Evolutionary conservation across 2,113 vertebrate species (phyloP), one percentile per base, ranked within the genome.

Genomic region (Panthera uncia): DNA sequence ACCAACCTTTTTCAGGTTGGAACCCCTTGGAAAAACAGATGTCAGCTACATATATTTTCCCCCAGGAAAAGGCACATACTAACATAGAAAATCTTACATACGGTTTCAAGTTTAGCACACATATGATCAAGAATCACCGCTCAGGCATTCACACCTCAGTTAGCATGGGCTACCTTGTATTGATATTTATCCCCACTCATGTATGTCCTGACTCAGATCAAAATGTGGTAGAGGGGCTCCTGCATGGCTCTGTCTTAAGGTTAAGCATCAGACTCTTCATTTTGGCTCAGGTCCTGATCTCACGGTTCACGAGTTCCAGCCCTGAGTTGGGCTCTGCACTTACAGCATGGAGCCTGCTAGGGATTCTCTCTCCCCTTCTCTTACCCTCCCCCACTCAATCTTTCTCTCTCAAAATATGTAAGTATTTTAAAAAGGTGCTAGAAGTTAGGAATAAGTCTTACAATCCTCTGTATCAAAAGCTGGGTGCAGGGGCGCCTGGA

Each of bases 21-120:
- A 88, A 90, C 79, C 3, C 16, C 27, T 82, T 74, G 25, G 38
- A 96, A 29, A 92, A 90, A 90, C 21, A 89, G 18, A 84, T 61
- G 36, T 90, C 71, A 66, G 55, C 21, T 36, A 83, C 16, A 82
- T 23, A 84, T 18, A 76, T 68, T 88, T 52, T 82, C 29, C 33
- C 16, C 12, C 12, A 84, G 33, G 29, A 50, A 91, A 88, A 95
- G 15, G 38, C 14, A 87, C 14, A 84, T 8, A 63, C 25, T 61
- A 63, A 85, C 33, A 91, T 3, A 74, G 8, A 90, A 76, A 82
- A 78, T 91, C 92, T 61, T 90, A 45, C 41, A 65, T 63, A 65
- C 3, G 65, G 82, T 89, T 86, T 97, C 57, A 94, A 83, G 7
- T 89, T 94, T 95, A 92, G 2, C 68, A 90, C 33, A 83, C 23